Base-by-base conservation (phyloP, 2,888 invertebrate genomes). In the Ametastegia equiseti region DNA sequence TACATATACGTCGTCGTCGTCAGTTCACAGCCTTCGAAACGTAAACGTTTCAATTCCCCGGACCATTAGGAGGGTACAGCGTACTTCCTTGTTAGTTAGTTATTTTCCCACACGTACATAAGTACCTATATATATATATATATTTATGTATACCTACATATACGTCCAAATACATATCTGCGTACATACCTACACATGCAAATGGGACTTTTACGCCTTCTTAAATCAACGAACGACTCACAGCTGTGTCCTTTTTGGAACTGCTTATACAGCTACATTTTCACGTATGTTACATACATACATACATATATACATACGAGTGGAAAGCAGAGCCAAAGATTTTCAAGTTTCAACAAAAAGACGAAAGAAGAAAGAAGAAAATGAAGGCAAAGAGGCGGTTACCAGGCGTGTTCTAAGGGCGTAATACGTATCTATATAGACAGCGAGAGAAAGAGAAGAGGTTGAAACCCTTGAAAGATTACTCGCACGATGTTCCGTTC, bases 401-500 rank as follows among this genome's bases (percentile, higher is more conserved):
- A n/a, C n/a, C n/a, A 23, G 13, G 71, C 15, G 27, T 11, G 15
- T 11, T n/a, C n/a, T n/a, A n/a, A n/a, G n/a, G n/a, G n/a, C n/a
- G n/a, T n/a, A n/a, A n/a, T n/a, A n/a, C n/a, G n/a, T n/a, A n/a
- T n/a, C n/a, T n/a, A n/a, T n/a, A n/a, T n/a, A n/a, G n/a, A 15
- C 4, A 27, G 2, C 27, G 27, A 23, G 47, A 47, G 69, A 42
- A 39, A 36, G 42, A n/a, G n/a, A 63, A 71, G 47, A 27, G 47
- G 45, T 71, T 45, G 71, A 71, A 71, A 30, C 71, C 71, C 27
- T 71, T 71, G 71, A 71, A 71, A 71, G 47, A 71, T 71, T 71
- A 71, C 71, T n/a, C 7, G n/a, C n/a, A 47, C 23, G 27, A 47
- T 47, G 71, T 30, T 47, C 45, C 30, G 9, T 42, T 42, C 42